Evolutionary conservation across 2,113 vertebrate genomes (phyloP).

Genomic region (Suncus etruscus): DNA sequence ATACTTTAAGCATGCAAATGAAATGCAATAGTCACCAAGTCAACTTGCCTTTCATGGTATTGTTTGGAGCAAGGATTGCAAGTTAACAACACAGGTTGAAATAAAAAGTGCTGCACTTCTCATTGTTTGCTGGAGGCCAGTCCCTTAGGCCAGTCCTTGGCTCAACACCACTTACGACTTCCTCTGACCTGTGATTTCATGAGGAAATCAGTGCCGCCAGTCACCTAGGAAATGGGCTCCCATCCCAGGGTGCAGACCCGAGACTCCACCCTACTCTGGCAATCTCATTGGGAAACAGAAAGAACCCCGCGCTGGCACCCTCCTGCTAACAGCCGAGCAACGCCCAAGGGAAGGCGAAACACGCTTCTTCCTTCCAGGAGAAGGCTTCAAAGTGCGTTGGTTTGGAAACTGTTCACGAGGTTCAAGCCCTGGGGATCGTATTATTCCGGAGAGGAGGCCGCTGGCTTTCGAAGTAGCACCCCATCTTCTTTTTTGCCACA

Average conservation of each 20-base stretch:
- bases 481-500: neutral
- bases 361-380: neutral
- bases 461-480: too few species aligned
- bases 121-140: neutral
- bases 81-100: slow-evolving; percentile 49
- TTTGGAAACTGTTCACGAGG: neutral
- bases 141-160: slow-evolving; percentile 59
- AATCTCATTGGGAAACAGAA: slow-evolving; percentile 77
- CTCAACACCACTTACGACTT: slow-evolving; percentile 65
- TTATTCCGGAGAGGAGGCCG: neutral
- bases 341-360: too few species aligned
- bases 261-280: slow-evolving; percentile 71
- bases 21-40: slow-evolving; percentile 71
- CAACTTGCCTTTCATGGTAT: slow-evolving; percentile 53
- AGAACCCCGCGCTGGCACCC: neutral
- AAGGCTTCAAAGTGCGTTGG: neutral
- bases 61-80: slow-evolving; percentile 63
- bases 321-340: too few species aligned
- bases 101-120: neutral
- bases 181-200: slow-evolving; percentile 36
- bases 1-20: slow-evolving; percentile 49
- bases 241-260: neutral
- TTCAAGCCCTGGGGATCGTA: neutral
- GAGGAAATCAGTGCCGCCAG: slow-evolving; percentile 60
- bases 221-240: slow-evolving; percentile 74